These are phyloP conservation scores for Drosophila jambulina DNA, from an alignment of 1,140 invertebrate species.

Conservation along the genomic window DNA sequence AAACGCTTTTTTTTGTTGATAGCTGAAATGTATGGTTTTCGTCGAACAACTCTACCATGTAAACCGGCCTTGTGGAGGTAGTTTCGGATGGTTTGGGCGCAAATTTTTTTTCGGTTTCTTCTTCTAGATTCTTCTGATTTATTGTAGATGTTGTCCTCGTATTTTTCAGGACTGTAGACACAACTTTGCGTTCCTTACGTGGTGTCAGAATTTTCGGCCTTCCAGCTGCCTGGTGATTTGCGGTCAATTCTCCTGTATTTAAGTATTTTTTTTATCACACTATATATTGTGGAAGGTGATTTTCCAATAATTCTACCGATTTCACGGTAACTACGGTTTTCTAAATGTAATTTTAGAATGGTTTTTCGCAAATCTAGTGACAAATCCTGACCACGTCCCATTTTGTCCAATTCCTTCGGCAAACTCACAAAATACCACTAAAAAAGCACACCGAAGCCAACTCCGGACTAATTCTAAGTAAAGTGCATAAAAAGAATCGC, in stretches of 20 bases:
- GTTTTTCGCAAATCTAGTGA: background rate
- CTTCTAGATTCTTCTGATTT: background rate
- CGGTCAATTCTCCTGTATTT: background rate
- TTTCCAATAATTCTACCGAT: background rate
- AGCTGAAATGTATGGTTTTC: background rate
- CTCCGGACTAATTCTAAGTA: too few relatives aligned
- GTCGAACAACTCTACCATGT: background rate
- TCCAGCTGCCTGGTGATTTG: background rate
- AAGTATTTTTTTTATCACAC: slow-evolving; percentile 1
- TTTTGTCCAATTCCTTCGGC: background rate
- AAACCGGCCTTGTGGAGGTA: background rate
- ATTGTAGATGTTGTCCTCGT: background rate
- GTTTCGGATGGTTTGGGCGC: background rate
- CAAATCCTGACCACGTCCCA: background rate
- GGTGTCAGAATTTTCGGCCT: too few relatives aligned
- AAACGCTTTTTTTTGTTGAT: too few relatives aligned
- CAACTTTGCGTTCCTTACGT: background rate
- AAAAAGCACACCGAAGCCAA: too few relatives aligned
- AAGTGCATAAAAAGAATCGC: too few relatives aligned
- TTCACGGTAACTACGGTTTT: slow-evolving; percentile 1
- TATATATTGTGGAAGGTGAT: background rate
- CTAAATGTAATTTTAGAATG: background rate
- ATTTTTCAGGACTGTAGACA: background rate
- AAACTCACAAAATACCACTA: too few relatives aligned
- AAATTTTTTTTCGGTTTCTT: background rate